Evolutionary conservation across 2,888 invertebrate genomes (phyloP), one percentile per base, ranked within the genome.

Genomic region (Agonopterix subpropinquella): DNA sequence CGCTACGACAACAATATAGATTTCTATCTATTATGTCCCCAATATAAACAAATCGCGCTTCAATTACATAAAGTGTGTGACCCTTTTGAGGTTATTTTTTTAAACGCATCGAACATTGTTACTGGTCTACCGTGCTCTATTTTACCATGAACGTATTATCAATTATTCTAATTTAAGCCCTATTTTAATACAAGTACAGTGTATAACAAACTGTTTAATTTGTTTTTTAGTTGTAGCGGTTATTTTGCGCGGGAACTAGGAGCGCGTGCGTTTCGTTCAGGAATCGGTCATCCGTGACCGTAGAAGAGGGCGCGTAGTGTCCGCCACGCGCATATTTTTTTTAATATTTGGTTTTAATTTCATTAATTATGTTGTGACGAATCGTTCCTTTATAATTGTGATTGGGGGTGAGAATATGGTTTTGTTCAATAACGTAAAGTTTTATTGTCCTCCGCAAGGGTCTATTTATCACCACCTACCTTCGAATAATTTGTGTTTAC

Each of bases 261-360:
- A 36, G 54, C 56, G 56, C 65, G 67, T 66, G 73, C 67, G 61
- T 65, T 69, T 62, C 74, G 72, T 75, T 74, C 65, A 49, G 62
- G 53, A 77, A 65, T 67, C 78, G 68, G 66, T 78, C 77, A 73
- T 55, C 73, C 81, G 70, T 77, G 65, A 59, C 76, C 55, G 44
- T 58, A 72, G 65, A 67, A 82, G 83, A 77, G 80, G 75, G 69
- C 59, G 75, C 77, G 65, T 65, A 59, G 65, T 67, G 73, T 57
- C 64, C 41, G 82, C 53, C 86, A 86, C 86, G 85, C 82, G 87
- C 61, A 58, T 64, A 62, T 68, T 70, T 68, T n/a, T 65, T 73
- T 62, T 63, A 64, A 67, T 81, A 74, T 83, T 83, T 80, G 67
- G 66, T 71, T 80, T 82, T 75, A 81, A 82, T 84, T 81, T 73